A percentile compares a stretch with the other conserved stretches of the same genome.
phyloP scores from a whole-genome alignment of 1,140 invertebrate species.

The Antheraea mylitta region DNA sequence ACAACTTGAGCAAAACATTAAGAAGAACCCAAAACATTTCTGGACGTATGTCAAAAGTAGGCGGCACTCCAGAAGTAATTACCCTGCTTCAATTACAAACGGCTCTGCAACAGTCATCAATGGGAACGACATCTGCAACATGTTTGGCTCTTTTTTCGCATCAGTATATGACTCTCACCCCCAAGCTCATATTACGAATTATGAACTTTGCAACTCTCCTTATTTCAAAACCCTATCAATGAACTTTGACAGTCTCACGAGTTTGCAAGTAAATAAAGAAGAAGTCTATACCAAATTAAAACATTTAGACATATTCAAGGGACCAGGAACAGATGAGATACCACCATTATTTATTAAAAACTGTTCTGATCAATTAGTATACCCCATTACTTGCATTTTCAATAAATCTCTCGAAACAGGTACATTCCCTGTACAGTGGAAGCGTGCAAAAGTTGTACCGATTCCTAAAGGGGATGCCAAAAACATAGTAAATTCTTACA shows the following conservation, averaged over 20 bases:
- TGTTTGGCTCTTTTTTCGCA: constrained; percentile 28
- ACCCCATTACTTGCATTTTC: neutral
- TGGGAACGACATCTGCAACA: constrained; percentile 25
- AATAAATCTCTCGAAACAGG: constrained; percentile 3
- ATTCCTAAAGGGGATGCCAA: constrained; percentile 1
- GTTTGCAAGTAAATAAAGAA: neutral
- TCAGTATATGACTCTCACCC: constrained; percentile 16
- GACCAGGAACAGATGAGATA: constrained; percentile 20
- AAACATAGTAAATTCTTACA: constrained; percentile 13
- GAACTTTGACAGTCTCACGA: neutral
- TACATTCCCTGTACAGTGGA: constrained; percentile 1
- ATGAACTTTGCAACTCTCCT: neutral
- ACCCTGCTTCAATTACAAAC: constrained; percentile 22
- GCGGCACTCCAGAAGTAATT: constrained; percentile 17
- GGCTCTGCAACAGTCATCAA: constrained; percentile 10
- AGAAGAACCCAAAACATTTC: constrained; percentile 26
- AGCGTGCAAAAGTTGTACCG: constrained; percentile 9
- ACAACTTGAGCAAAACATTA: constrained; percentile 19
- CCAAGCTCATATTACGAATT: neutral
- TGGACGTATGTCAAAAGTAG: constrained; percentile 29
- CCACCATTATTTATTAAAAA: constrained; percentile 19
- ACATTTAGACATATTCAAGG: constrained; percentile 13
- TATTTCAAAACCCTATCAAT: neutral
- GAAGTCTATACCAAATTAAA: constrained; percentile 9
- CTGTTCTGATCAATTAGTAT: neutral